Percentiles rank a stretch among this genome's conserved stretches.
Evolutionary conservation across 2,888 invertebrate genomes (phyloP).

Genomic region (Micoletzkya japonica): DNA sequence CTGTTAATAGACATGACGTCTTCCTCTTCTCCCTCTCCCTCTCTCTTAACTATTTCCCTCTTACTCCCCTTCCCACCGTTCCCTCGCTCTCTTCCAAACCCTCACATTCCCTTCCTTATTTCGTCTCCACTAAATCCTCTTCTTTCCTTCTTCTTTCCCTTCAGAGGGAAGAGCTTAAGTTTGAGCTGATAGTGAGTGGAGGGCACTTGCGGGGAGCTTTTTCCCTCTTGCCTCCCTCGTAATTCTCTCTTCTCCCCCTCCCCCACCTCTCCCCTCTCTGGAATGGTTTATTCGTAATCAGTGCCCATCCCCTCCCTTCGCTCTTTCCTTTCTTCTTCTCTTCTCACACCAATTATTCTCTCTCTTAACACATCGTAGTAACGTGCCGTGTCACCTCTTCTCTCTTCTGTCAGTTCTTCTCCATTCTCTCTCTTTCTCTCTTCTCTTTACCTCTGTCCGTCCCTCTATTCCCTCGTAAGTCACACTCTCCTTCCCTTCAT

Average conservation of each 20-base stretch:
- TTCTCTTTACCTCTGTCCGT: conserved; percentile 1
- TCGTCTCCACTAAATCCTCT: conserved; percentile 14
- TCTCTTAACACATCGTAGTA: no score
- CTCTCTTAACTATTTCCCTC: background rate
- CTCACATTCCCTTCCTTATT: conserved; percentile 8
- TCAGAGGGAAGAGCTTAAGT: no score
- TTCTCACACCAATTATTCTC: no score
- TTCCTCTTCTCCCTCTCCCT: background rate
- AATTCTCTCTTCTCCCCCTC: conserved; percentile 10
- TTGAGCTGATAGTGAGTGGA: no score
- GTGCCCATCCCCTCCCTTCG: background rate
- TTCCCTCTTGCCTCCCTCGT: background rate
- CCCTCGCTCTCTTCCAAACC: background rate
- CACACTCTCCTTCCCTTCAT: no score
- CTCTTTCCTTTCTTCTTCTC: background rate
- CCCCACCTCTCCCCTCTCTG: conserved; percentile 2
- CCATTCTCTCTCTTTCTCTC: background rate
- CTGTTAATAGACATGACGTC: no score
- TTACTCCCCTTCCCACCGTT: background rate
- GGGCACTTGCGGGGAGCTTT: no score
- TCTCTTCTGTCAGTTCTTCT: background rate
- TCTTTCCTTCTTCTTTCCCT: conserved; percentile 19
- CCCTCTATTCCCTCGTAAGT: conserved; percentile 4
- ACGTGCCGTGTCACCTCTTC: background rate
- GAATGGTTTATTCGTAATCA: no score